phyloP scores from a whole-genome alignment of 1,140 invertebrate genomes.

The Drosophila watanabei region DNA sequence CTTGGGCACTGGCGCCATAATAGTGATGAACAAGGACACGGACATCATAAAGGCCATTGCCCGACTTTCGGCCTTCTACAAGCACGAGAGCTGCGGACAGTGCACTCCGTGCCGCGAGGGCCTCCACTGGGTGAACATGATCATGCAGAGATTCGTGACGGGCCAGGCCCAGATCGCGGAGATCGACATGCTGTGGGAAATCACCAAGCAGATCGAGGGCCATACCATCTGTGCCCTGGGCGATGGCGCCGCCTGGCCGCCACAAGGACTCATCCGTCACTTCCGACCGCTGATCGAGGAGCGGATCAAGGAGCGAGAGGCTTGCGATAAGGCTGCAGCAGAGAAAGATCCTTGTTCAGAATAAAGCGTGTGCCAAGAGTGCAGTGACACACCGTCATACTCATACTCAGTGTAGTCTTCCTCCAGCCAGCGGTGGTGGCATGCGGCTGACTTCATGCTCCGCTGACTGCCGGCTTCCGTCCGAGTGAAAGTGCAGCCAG shows the following conservation, averaged over 20 bases:
- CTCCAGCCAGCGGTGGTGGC: conserved; percentile 4
- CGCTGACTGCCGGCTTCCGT: conserved; percentile 52
- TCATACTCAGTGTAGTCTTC: not conserved
- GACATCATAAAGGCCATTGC: conserved; percentile 88
- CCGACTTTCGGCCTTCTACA: conserved; percentile 90
- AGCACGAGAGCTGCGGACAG: conserved; percentile 93
- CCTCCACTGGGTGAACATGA: conserved; percentile 69
- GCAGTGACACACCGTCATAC: not conserved
- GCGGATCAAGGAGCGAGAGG: conserved; percentile 53
- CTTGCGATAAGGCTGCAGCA: conserved; percentile 12
- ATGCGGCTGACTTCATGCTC: conserved; percentile 59
- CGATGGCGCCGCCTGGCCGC: conserved; percentile 75
- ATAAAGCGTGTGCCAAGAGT: conserved; percentile 36
- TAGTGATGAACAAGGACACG: conserved; percentile 71
- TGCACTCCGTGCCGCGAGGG: conserved; percentile 93
- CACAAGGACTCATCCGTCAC: conserved; percentile 75
- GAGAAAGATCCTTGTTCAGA: conserved; percentile 2
- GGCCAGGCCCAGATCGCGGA: conserved; percentile 59
- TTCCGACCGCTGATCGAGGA: conserved; percentile 70
- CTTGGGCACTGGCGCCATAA: conserved; percentile 71
- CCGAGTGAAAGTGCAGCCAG: conserved; percentile 76
- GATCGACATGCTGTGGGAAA: conserved; percentile 75
- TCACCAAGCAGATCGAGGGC: conserved; percentile 77
- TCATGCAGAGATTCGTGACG: conserved; percentile 74
- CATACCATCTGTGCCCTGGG: conserved; percentile 76